These are phyloP conservation scores for Psittacula cyanocephala DNA, from an alignment of 2,113 vertebrate genomes.

Conservation along the genomic window DNA sequence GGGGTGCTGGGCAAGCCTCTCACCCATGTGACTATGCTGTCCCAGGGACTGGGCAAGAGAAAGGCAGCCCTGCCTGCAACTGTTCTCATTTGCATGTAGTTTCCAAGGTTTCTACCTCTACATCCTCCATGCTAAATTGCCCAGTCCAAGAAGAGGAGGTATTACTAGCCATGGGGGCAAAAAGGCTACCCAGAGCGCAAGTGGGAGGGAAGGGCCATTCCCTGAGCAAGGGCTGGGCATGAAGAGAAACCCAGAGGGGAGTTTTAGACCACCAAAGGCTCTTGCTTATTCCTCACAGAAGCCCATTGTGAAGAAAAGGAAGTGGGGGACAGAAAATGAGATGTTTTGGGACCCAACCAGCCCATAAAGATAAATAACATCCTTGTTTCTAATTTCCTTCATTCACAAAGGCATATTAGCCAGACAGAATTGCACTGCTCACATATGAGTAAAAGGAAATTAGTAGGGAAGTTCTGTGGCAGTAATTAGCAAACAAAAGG, in stretches of 20 bases:
- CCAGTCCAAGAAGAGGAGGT: neutral
- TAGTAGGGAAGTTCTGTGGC: neutral
- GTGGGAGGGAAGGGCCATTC: neutral
- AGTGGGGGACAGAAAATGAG: neutral
- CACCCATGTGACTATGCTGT: accelerated
- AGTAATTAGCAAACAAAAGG: neutral
- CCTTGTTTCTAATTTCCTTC: neutral
- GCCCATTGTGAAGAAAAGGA: neutral
- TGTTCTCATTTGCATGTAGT: neutral
- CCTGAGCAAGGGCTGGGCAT: neutral
- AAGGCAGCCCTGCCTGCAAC: neutral
- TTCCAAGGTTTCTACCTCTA: neutral
- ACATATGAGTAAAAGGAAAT: neutral
- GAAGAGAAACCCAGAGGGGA: neutral
- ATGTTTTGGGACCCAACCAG: neutral
- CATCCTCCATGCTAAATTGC: accelerated
- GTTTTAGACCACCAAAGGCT: neutral
- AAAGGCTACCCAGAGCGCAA: neutral
- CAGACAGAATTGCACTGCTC: neutral
- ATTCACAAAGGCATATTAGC: neutral
- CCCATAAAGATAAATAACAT: neutral
- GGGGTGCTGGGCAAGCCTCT: neutral
- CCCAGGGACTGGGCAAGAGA: neutral
- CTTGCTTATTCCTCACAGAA: neutral
- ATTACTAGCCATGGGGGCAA: neutral